phyloP scores from a whole-genome alignment of 2,113 vertebrate species.

The Chrysemys picta region DNA sequence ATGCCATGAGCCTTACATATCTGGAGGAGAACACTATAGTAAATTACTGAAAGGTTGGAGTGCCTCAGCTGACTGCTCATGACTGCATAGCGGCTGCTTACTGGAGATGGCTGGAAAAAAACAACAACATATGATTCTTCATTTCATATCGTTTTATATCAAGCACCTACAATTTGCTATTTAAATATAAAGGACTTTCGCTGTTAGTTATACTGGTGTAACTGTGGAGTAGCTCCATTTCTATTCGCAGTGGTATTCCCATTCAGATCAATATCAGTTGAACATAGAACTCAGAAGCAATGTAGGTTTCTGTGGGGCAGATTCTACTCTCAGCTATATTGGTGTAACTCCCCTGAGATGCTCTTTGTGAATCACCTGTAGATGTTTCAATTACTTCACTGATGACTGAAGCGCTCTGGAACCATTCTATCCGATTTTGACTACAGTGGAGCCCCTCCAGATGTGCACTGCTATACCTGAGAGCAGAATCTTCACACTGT shows the following conservation, averaged over 20 bases:
- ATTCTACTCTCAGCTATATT: background rate
- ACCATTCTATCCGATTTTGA: background rate
- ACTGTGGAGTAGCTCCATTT: background rate
- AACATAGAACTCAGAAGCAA: background rate
- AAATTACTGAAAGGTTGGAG: conserved; percentile 82
- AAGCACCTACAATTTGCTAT: background rate
- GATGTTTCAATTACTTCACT: background rate
- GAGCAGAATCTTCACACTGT: background rate
- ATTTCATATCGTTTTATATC: accelerated
- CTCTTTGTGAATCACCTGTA: accelerated
- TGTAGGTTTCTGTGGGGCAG: background rate
- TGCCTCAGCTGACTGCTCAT: conserved; percentile 84
- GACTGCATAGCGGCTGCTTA: conserved; percentile 74
- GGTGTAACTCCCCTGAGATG: background rate
- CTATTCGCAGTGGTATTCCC: background rate
- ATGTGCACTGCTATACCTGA: background rate
- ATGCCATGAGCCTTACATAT: conserved; percentile 84
- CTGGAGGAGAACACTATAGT: conserved; percentile 84
- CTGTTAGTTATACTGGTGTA: background rate
- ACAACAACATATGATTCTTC: background rate
- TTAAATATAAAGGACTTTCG: background rate
- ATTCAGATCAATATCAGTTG: background rate
- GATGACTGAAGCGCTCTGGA: background rate
- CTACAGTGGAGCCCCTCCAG: background rate
- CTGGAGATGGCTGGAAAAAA: conserved; percentile 39